phyloP scores from a whole-genome alignment of 1,140 invertebrate genomes.

The Drosophila triauraria region DNA sequence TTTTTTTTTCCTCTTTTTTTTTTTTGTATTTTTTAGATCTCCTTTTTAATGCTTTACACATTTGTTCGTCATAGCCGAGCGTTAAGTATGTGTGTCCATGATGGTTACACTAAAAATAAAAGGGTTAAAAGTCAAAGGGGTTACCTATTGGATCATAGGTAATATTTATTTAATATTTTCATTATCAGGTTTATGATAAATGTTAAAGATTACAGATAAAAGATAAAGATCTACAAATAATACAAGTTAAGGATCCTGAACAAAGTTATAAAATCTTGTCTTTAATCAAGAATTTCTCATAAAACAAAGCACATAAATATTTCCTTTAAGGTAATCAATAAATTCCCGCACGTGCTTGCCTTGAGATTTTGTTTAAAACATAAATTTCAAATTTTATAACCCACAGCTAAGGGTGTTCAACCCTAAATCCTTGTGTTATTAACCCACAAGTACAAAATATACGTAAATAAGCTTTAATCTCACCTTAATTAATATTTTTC shows the following conservation, averaged over 20 bases:
- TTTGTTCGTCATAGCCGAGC: slow-evolving; percentile 78
- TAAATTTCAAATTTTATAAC: background rate
- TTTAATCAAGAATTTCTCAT: background rate
- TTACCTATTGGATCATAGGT: background rate
- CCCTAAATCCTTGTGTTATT: slow-evolving; percentile 3
- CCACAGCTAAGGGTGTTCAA: background rate
- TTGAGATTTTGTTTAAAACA: background rate
- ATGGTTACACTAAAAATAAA: slow-evolving; percentile 25
- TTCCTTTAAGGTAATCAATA: background rate
- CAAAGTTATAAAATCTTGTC: too few species aligned
- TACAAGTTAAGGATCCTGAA: too few species aligned
- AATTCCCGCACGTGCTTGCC: background rate
- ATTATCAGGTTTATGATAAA: too few species aligned
- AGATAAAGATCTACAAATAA: too few species aligned
- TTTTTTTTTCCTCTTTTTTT: slow-evolving; percentile 46
- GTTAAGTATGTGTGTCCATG: slow-evolving; percentile 41
- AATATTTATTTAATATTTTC: slow-evolving; percentile 3
- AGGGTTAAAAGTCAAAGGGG: background rate
- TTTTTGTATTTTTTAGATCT: slow-evolving; percentile 61
- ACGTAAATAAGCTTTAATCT: background rate
- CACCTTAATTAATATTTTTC: background rate
- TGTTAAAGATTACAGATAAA: too few species aligned
- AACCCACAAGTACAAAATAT: background rate
- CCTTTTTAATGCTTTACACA: slow-evolving; percentile 82
- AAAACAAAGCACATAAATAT: background rate